Evolutionary conservation across 2,797 vertebrate genomes (phyloP).

Genomic region (Ispidina lecontei): DNA sequence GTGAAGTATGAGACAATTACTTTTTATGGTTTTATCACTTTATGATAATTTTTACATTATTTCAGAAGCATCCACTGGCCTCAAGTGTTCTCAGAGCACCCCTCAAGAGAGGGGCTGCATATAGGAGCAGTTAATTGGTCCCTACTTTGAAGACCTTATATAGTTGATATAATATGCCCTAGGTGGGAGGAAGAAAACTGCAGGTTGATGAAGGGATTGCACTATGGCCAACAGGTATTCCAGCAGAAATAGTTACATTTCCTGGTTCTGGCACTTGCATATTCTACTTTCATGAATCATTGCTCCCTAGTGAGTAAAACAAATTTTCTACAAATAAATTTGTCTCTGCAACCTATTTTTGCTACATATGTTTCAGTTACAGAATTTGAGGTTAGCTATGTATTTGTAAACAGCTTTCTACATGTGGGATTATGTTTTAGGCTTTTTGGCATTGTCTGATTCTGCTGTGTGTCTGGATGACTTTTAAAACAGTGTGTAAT

Average conservation of each 20-base stretch:
- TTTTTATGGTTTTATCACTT: not conserved
- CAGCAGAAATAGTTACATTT: not conserved
- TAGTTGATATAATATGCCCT: not conserved
- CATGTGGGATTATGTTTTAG: not conserved
- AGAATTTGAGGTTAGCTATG: not conserved
- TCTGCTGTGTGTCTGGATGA: not conserved
- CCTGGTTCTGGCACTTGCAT: not conserved
- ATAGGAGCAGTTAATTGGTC: not conserved
- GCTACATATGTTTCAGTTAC: not conserved
- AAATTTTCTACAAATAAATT: not conserved
- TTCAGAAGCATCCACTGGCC: not conserved
- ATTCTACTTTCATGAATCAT: not conserved
- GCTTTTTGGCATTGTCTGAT: not conserved
- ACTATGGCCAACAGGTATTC: not conserved
- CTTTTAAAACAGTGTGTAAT: not conserved
- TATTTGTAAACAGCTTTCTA: not conserved
- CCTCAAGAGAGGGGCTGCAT: not conserved
- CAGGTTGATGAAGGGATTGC: not conserved
- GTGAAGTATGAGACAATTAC: not conserved
- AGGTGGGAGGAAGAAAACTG: not conserved
- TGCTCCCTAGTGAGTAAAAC: not conserved
- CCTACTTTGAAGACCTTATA: accelerated
- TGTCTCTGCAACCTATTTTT: not conserved
- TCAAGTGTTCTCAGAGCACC: not conserved
- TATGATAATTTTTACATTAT: not conserved